Conservation (phyloP, 2,113 vertebrate genomes). For the Aythya baeri region DNA sequence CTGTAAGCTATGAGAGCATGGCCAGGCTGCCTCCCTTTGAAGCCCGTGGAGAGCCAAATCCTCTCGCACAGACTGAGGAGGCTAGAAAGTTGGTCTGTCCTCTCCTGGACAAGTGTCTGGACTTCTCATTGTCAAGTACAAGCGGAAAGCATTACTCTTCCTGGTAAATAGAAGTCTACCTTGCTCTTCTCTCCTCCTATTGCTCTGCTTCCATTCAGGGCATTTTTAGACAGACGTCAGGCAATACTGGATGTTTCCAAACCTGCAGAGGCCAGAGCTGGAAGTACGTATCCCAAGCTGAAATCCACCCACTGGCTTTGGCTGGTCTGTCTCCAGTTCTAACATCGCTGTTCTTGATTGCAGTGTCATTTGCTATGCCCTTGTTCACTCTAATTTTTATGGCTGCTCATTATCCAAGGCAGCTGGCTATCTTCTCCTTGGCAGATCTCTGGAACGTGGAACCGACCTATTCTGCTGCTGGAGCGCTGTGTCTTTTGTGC, state of each 20-base stretch:
- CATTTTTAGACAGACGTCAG: neutral
- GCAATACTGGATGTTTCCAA: neutral
- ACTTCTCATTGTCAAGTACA: neutral
- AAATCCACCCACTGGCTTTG: slow-evolving; percentile 5
- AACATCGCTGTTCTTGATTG: slow-evolving; percentile 40
- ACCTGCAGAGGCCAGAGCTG: neutral
- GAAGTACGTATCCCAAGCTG: neutral
- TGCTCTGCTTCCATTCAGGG: neutral
- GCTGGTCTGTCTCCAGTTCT: slow-evolving; percentile 7
- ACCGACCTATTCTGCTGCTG: neutral
- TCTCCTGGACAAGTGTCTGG: neutral
- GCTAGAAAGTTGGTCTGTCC: neutral
- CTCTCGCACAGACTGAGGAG: neutral
- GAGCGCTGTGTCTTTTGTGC: neutral
- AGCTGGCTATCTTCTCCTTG: slow-evolving; percentile 52
- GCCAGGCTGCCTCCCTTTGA: too few species aligned
- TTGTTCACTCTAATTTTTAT: slow-evolving; percentile 18
- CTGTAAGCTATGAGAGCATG: too few species aligned
- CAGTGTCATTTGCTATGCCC: slow-evolving; percentile 17
- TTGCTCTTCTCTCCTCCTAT: neutral
- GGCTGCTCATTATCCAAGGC: neutral
- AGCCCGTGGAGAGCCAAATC: too few species aligned
- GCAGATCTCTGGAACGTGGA: neutral
- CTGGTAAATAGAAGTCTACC: neutral
- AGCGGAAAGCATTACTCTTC: neutral